phyloP scores from a whole-genome alignment of 2,113 vertebrate genomes.

The Haplochromis vanheusdeni region DNA sequence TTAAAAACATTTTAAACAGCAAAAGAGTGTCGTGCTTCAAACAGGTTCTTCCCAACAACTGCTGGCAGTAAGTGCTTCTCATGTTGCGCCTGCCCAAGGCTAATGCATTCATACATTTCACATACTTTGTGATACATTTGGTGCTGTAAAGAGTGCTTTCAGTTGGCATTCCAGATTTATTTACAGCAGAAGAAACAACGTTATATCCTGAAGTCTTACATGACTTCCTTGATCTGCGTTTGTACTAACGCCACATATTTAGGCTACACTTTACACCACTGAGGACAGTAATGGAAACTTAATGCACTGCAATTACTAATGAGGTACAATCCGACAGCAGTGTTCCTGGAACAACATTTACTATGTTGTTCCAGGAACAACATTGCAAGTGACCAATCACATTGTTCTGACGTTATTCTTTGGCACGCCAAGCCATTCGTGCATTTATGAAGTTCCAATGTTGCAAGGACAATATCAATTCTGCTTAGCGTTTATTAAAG shows the following conservation, averaged over 20 bases:
- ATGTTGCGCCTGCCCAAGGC: not conserved
- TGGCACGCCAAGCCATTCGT: too few species aligned
- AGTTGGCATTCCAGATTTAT: not conserved
- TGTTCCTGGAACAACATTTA: too few species aligned
- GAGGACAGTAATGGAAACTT: not conserved
- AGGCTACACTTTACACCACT: not conserved
- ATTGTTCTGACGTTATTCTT: too few species aligned
- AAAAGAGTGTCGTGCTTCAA: not conserved
- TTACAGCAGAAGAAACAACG: fast-evolving
- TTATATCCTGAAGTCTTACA: fast-evolving
- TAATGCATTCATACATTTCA: not conserved
- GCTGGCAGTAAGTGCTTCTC: not conserved
- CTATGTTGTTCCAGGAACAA: too few species aligned
- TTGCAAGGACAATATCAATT: too few species aligned
- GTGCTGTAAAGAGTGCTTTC: not conserved
- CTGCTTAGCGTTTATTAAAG: too few species aligned
- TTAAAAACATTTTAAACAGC: not conserved
- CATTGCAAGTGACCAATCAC: too few species aligned
- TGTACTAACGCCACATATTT: not conserved
- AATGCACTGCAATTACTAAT: not conserved
- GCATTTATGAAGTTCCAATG: too few species aligned
- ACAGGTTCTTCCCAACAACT: not conserved
- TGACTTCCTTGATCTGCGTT: not conserved
- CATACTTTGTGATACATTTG: not conserved
- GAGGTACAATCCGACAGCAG: not conserved